Percentiles rank a stretch among this genome's conserved stretches.
Evolutionary conservation across 2,113 vertebrate species (phyloP).

Genomic region (Phyllopteryx taeniolatus): DNA sequence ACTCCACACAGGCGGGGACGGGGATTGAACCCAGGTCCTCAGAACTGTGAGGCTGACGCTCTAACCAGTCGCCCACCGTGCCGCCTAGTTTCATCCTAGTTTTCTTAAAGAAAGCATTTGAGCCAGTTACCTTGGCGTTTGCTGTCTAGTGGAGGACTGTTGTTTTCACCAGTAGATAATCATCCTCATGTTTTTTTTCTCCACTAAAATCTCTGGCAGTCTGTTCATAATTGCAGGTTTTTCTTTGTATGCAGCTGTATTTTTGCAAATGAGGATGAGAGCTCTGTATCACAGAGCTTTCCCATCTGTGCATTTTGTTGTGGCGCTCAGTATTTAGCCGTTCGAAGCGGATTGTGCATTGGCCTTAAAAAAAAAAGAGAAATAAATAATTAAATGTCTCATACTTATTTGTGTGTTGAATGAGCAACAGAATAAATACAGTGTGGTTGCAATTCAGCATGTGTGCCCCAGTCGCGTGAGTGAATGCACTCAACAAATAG

Average conservation of each 20-base stretch:
- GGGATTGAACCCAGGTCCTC: no score
- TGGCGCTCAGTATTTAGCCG: constrained; percentile 27
- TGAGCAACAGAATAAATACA: constrained; percentile 3
- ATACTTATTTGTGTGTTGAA: constrained; percentile 2
- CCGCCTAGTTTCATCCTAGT: no score
- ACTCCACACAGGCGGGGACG: no score
- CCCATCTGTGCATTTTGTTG: constrained; percentile 51
- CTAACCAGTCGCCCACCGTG: no score
- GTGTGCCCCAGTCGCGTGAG: not conserved
- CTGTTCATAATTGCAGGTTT: constrained; percentile 41
- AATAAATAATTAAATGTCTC: constrained; percentile 24
- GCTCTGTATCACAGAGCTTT: constrained; percentile 33
- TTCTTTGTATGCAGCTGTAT: constrained; percentile 31
- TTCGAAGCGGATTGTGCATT: not conserved
- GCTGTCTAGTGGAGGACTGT: not conserved
- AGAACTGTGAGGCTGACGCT: no score
- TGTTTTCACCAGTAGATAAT: constrained; percentile 12
- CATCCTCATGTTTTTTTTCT: not conserved
- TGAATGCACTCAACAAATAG: constrained; percentile 9
- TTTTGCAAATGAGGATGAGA: constrained; percentile 20
- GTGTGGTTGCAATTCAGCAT: constrained; percentile 10
- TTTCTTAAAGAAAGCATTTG: not conserved
- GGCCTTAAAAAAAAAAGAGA: constrained; percentile 34
- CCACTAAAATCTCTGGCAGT: constrained; percentile 6
- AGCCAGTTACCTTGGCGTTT: constrained; percentile 17